Evolutionary conservation across 2,888 invertebrate species (phyloP).

Genomic region (Oxyscelio sp.): DNA sequence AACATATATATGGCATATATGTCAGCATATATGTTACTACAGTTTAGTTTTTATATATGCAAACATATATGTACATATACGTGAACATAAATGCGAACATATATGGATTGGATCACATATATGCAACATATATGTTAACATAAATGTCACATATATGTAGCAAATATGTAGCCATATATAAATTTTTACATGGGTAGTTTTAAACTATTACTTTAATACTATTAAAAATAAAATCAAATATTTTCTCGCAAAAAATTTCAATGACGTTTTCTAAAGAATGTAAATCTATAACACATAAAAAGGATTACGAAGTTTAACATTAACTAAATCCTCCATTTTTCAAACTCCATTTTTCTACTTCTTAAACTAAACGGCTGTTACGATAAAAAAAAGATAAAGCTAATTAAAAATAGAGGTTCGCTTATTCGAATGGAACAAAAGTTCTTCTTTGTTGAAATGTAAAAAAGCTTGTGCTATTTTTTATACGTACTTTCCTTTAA

Average conservation of each 20-base stretch:
- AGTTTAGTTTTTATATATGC: no score
- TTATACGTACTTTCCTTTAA: constrained; percentile 17
- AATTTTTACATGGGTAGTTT: no score
- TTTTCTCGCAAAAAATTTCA: background rate
- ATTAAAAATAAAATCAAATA: background rate
- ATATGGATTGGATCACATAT: no score
- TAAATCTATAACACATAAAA: constrained; percentile 24
- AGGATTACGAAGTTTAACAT: constrained; percentile 27
- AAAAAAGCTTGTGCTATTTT: constrained; percentile 21
- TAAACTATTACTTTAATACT: no score
- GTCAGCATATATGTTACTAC: no score
- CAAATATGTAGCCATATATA: no score
- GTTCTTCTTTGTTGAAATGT: constrained; percentile 24
- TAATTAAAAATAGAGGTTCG: constrained; percentile 34
- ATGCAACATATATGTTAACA: no score
- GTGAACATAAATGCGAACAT: no score
- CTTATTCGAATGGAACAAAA: constrained; percentile 16
- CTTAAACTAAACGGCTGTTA: constrained; percentile 22
- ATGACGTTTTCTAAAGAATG: background rate
- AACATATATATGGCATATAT: no score
- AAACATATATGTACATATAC: no score
- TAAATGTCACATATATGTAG: no score
- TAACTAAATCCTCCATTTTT: constrained; percentile 24
- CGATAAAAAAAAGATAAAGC: constrained; percentile 29
- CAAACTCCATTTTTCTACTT: constrained; percentile 13